Evolutionary conservation across 2,113 vertebrate genomes (phyloP), one percentile per base, ranked within the genome.

Genomic region (Pampusana beccarii): DNA sequence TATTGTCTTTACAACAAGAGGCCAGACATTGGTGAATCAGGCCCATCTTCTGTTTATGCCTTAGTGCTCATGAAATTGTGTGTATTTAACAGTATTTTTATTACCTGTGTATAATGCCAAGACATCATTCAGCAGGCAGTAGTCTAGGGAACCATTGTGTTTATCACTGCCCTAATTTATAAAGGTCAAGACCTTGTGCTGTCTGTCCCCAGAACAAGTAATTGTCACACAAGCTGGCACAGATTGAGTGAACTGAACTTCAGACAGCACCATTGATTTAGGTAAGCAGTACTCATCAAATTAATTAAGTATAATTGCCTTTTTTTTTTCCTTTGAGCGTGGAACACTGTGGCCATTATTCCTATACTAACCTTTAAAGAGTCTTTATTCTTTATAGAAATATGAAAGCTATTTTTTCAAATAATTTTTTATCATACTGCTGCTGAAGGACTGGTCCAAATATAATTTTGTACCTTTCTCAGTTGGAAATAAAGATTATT

Each of bases 221-320:
- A 94, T 94, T 91, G 56, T n/a, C 60, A 28, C 33, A 18, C 64
- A 96, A 91, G 91, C 36, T 87, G 74, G 73, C 65, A 57, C 51
- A 89, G 75, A 73, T 53, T 70, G 94, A 94, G 67, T 73, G 77
- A 97, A 62, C 74, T 94, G 72, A 95, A 94, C 57, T 95, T 87
- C 69, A 88, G 67, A 54, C 2, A 18, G 42, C 72, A 70, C 31
- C 16, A 58, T 91, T 97, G 91, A 93, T 95, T 83, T 90, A 85
- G 50, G 46, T 73, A 81, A 51, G 31, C 11, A 69, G 83, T 73
- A 67, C 31, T 94, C 67, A 90, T 95, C 89, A 96, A 92, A 83
- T 34, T 91, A 92, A 93, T 75, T 56, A 81, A 91, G 64, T 42
- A 65, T 86, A 96, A 95, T 95, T 78, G 38, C 17, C 50, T 80